Evolutionary conservation across 2,888 invertebrate species (phyloP).

Genomic region (Amphipyra tragopoginis): DNA sequence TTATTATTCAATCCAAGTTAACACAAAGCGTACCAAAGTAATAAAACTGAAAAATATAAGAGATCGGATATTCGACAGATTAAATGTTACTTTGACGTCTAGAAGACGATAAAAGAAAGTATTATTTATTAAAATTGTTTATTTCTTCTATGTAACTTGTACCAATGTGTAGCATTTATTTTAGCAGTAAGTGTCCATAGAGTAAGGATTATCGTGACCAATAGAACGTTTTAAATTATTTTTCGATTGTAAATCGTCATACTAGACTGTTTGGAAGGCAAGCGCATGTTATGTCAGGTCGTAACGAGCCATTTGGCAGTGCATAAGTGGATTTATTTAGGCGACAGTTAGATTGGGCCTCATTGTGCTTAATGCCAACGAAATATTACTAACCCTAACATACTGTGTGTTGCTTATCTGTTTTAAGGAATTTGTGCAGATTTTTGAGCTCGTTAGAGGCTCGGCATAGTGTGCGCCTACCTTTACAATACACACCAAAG

Average conservation of each 20-base stretch:
- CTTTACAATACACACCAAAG: conserved; percentile 26
- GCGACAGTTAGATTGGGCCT: too few relatives aligned
- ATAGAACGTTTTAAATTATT: conserved; percentile 24
- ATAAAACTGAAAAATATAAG: neutral
- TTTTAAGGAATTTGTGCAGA: neutral
- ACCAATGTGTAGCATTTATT: conserved; percentile 58
- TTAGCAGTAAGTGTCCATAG: conserved; percentile 44
- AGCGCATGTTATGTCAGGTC: neutral
- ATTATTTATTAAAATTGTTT: conserved; percentile 17
- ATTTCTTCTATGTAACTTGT: conserved; percentile 26
- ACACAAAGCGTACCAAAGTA: neutral
- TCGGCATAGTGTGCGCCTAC: conserved; percentile 4
- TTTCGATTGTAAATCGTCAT: conserved; percentile 17
- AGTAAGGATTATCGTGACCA: conserved; percentile 44
- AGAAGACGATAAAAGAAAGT: conserved; percentile 21
- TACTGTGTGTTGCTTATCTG: too few relatives aligned
- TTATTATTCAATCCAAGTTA: too few relatives aligned
- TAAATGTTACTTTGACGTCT: conserved; percentile 22
- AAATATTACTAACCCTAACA: too few relatives aligned
- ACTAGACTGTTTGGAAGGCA: conserved; percentile 19
- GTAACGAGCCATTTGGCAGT: neutral
- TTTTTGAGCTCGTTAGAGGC: neutral
- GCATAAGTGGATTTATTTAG: too few relatives aligned
- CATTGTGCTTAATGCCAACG: too few relatives aligned
- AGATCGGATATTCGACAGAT: conserved; percentile 5